Percentiles rank a stretch among this genome's conserved stretches.
phyloP scores from a whole-genome alignment of 2,888 invertebrate species.

The Panorpa germanica region DNA sequence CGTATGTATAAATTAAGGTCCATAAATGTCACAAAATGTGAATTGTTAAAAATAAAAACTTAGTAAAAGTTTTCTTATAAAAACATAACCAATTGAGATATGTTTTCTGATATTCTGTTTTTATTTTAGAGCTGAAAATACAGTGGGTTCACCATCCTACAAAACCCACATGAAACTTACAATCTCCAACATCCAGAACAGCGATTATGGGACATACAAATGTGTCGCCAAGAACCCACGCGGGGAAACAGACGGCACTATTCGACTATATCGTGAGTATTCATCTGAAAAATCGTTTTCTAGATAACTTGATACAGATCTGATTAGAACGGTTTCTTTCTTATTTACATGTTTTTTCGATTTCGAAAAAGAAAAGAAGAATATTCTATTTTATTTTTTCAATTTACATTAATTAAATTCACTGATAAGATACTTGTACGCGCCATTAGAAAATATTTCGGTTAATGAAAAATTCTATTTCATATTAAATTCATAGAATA shows the following conservation, averaged over 20 bases:
- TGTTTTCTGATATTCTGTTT: slow-evolving; percentile 1
- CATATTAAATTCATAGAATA: too few relatives aligned
- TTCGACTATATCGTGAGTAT: slow-evolving; percentile 79
- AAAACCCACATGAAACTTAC: slow-evolving; percentile 78
- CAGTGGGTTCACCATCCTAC: slow-evolving; percentile 50
- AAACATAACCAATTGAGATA: slow-evolving; percentile 8
- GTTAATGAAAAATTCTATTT: too few relatives aligned
- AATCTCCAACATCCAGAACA: slow-evolving; percentile 56
- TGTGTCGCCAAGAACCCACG: slow-evolving; percentile 77
- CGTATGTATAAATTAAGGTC: neutral
- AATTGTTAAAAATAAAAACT: slow-evolving; percentile 1
- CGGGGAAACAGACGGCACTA: slow-evolving; percentile 78
- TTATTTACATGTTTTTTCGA: too few relatives aligned
- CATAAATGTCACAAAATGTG: neutral
- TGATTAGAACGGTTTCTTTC: too few relatives aligned
- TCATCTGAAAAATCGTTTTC: slow-evolving; percentile 11
- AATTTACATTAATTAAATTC: too few relatives aligned
- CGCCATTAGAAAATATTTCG: too few relatives aligned
- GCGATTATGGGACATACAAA: slow-evolving; percentile 77
- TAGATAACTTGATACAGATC: too few relatives aligned
- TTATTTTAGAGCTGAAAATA: slow-evolving; percentile 38
- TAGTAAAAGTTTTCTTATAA: neutral
- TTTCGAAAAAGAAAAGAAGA: too few relatives aligned
- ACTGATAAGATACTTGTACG: too few relatives aligned
- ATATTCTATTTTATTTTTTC: too few relatives aligned